A percentile compares a stretch with the other conserved stretches of the same genome.
Evolutionary conservation across 64 coral and sea anemone genomes (phyloP).

Genomic region (Montipora cactus): DNA sequence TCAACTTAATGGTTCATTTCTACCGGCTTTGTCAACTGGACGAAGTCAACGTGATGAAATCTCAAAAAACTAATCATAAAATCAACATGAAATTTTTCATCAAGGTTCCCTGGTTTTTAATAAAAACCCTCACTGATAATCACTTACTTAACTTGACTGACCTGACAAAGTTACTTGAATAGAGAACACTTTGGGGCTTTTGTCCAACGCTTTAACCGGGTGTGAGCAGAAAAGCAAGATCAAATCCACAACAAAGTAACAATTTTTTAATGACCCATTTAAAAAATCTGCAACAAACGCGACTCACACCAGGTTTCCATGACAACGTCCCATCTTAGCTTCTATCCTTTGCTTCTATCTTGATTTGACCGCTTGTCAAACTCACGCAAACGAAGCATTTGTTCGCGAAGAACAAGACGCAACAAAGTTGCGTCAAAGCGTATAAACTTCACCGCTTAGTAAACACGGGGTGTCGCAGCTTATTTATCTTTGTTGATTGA

Average conservation of each 20-base stretch:
- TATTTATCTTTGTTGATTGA: too few relatives aligned
- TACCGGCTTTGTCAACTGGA: too few relatives aligned
- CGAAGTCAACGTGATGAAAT: too few relatives aligned
- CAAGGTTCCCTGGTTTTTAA: too few relatives aligned
- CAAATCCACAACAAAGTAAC: neutral
- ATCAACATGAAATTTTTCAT: too few relatives aligned
- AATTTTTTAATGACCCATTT: neutral
- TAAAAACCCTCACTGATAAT: too few relatives aligned
- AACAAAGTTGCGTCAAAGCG: neutral
- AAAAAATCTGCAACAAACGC: constrained; percentile 41
- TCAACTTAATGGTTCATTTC: too few relatives aligned
- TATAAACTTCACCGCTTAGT: neutral
- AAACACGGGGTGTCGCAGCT: neutral
- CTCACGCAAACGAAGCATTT: constrained; percentile 7
- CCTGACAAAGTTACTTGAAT: too few relatives aligned
- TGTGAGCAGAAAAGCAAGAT: neutral
- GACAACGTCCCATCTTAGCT: neutral
- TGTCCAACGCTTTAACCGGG: too few relatives aligned
- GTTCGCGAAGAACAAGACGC: constrained; percentile 5
- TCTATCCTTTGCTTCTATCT: neutral
- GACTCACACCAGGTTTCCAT: constrained; percentile 16
- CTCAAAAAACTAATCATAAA: too few relatives aligned
- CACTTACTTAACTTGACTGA: too few relatives aligned
- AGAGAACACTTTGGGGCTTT: too few relatives aligned
- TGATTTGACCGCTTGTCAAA: constrained; percentile 40